Base-by-base conservation (phyloP, 2,888 invertebrate species). In the Cryptocheilus praepositus region DNA sequence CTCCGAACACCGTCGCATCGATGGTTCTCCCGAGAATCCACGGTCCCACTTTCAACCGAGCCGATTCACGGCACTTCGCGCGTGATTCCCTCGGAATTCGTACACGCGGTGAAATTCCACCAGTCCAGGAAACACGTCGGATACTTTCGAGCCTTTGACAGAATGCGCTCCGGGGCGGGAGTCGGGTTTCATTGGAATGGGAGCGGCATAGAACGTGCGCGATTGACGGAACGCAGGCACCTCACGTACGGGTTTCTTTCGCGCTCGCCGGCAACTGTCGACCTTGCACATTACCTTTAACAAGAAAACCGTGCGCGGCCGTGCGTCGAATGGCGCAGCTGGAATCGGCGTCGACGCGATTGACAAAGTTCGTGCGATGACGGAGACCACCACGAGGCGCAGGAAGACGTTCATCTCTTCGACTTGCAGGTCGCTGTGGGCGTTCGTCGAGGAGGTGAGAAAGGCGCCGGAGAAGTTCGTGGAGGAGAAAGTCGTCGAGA, bases 401-500 rank as follows among this genome's bases (percentile, higher is more conserved):
- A 11, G 11, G 36, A 36, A 11, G 1, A 11, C 36, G 36, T 36
- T 7, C 3, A 36, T 11, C 36, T 36, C 13, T 36, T 36, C 36
- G 36, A 36, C 5, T 43, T 61, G 5, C 66, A 88, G 88, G 82
- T 81, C 70, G 43, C 79, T 88, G 0, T 84, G 81, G 81, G 62
- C 67, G 3, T 86, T 88, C 56, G 84, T 88, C 2, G 86, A 87
- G 59, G 82, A 86, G 13, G 16, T 88, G 18, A 83, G 74, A 11
- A 83, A 79, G 52, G 60, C 46, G 2, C 88, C 88, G 0, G 84
- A 85, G 49, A 82, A 81, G 49, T 86, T 80, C 73, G 74, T 83
- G 7, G 71, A 74, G 19, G 68, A 79, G 5, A 81, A 76, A 16
- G 64, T 57, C 11, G 13, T 51, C 2, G 57, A 70, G 22, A 8